Evolutionary conservation across 2,797 vertebrate species (phyloP), one percentile per base, ranked within the genome.

Genomic region (Anabacerthia variegaticeps): DNA sequence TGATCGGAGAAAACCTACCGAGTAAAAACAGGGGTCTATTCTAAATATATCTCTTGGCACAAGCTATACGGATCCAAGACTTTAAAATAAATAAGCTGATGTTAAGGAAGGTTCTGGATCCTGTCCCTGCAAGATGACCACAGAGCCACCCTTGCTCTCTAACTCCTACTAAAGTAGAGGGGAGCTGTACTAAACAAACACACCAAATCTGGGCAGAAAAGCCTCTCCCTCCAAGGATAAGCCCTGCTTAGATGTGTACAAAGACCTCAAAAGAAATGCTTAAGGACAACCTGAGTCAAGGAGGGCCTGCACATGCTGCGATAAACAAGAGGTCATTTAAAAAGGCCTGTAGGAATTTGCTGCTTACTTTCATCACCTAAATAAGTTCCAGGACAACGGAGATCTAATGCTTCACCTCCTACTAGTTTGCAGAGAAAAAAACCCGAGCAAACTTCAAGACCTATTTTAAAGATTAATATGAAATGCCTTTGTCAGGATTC

Each of bases 1-100:
- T 99, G 98, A 99, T 99, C 93, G 99, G 99, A 89, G 99, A 99
- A 97, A 99, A 99, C 99, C 99, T 99, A 97, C 93, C 96, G 66
- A 97, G 97, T 94, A 97, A 95, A 95, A 96, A 97, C 85, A 97
- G 95, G 97, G 97, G 97, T 98, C 96, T 97, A 98, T 98, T 98
- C 97, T 98, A 98, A 97, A 98, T 97, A 98, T 87, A 97, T 97
- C 96, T 97, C 97, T 98, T 96, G 97, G 95, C 93, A 97, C 4
- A 76, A 68, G 30, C 88, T 77, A 83, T 9, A 91, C 2, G 85
- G 92, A 39, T 91, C 94, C 92, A 43, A 96, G 94, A 93, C 44
- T 77, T 82, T 6, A 52, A 92, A 90, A 59, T 68, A 74, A 91
- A 28, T 23, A 66, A 66, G 55, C 39, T 59, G 46, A 3, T 6